Evolutionary conservation across 1,140 invertebrate genomes (phyloP), one percentile per base, ranked within the genome.

Genomic region (Pogonognathellus flavescens): DNA sequence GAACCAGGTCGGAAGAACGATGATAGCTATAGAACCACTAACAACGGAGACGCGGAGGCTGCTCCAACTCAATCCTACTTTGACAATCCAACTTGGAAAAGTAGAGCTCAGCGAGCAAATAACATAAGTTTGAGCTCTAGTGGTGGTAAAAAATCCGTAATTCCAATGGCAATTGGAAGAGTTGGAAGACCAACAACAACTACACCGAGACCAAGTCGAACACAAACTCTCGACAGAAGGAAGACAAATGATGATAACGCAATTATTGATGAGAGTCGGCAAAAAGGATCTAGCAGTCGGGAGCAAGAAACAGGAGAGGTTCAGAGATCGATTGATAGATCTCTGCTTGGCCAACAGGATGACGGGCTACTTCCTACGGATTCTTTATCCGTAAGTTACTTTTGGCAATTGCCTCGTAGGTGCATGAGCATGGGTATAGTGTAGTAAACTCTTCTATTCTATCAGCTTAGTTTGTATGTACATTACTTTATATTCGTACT

Each of bases 231-330:
- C 13, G 55, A 86, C 66, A 80, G 70, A 72, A 86, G 55, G 84
- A 88, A 85, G 87, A 88, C 85, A 88, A 88, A 88, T 88, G 85
- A 86, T 88, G 87, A 88, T 88, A 88, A 88, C 83, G 84, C 87
- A 88, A 88, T 88, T 88, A 88, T 88, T 88, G 85, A 86, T 86
- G 87, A 85, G 83, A 72, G 83, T 80, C 25, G 20, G 62, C 25
- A 18, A 83, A 57, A 83, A 83, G 60, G n/a, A 83, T 60, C 80
- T 57, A 59, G 76, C 76, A 76, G 59, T 52, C 52, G 80, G 41
- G 70, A 72, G 83, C 16, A 84, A 84, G 57, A 83, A 83, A 62
- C 82, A 62, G 57, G 52, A 83, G 41, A 10, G 20, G 55, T 62
- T 83, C 82, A 22, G 20, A 83, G 86, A 88, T 88, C 87, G 87